These are phyloP conservation scores for Crossocerus cetratus DNA, from an alignment of 2,888 invertebrate species.

Conservation along the genomic window DNA sequence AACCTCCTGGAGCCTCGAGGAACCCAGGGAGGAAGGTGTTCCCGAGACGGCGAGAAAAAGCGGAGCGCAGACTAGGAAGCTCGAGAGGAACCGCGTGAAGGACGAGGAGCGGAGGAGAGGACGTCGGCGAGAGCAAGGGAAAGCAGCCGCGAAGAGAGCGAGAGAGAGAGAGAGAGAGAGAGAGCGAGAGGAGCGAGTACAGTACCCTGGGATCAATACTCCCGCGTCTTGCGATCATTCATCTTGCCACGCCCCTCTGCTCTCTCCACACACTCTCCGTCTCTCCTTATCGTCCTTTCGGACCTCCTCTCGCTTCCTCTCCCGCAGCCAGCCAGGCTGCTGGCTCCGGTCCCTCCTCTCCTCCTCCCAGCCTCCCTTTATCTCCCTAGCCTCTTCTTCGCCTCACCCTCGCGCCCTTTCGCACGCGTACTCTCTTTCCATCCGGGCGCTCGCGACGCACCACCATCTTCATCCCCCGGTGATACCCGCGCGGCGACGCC, in stretches of 20 bases:
- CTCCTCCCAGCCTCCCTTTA: slow-evolving; percentile 5
- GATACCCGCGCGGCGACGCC: too few relatives aligned
- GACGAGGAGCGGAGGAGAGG: background rate
- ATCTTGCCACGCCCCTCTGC: slow-evolving; percentile 77
- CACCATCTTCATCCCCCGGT: slow-evolving; percentile 56
- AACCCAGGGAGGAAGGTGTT: background rate
- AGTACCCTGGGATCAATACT: slow-evolving; percentile 76
- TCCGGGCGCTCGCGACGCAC: slow-evolving; percentile 17
- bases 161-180: slow-evolving; percentile 38
- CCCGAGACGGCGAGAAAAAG: slow-evolving; percentile 43
- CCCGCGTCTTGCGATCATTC: slow-evolving; percentile 77
- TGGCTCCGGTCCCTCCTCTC: too few relatives aligned
- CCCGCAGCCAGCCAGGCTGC: slow-evolving; percentile 30
- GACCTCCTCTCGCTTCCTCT: slow-evolving; percentile 47
- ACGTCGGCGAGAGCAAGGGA: slow-evolving; percentile 14
- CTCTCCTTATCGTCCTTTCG: slow-evolving; percentile 40
- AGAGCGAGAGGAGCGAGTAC: slow-evolving; percentile 67
- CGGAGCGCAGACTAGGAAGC: slow-evolving; percentile 36
- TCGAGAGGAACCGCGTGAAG: background rate
- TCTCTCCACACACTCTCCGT: slow-evolving; percentile 65
- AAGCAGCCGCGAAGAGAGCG: slow-evolving; percentile 28
- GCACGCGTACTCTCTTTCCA: slow-evolving; percentile 25
- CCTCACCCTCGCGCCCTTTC: slow-evolving; percentile 19
- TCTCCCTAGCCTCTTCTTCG: slow-evolving; percentile 17
- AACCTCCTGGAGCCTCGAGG: too few relatives aligned